Conservation (phyloP, 2,113 vertebrate species). For the Hoplias malabaricus region DNA sequence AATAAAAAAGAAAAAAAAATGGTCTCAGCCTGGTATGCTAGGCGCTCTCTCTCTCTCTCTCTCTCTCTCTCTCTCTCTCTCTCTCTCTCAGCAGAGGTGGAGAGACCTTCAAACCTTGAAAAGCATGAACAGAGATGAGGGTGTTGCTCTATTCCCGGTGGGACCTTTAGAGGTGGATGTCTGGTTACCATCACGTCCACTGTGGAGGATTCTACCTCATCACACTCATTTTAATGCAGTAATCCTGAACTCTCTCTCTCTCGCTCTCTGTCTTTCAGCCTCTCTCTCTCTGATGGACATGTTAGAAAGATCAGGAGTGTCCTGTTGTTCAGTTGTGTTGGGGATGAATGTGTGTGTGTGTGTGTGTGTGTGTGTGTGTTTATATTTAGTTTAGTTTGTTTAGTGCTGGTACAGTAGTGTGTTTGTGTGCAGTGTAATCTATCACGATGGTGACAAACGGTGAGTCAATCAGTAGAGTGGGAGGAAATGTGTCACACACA, state of each 20-base stretch:
- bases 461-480: constrained; percentile 61
- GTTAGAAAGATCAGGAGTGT: constrained; percentile 8
- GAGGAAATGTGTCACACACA: constrained; percentile 56
- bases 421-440: constrained; percentile 45
- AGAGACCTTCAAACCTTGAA: no score
- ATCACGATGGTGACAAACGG: constrained; percentile 57
- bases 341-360: no score
- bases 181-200: no score
- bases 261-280: neutral
- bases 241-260: neutral
- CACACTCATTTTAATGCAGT: no score
- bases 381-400: constrained; percentile 51
- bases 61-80: no score
- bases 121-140: no score
- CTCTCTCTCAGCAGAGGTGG: no score
- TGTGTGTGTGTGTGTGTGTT: no score
- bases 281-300: neutral
- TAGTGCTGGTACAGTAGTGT: constrained; percentile 52
- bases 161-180: no score
- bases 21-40: neutral
- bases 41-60: neutral
- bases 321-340: neutral
- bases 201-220: no score
- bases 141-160: no score
- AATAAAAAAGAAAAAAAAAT: neutral